Conservation (phyloP, 2,888 invertebrate species). For the Labia minor region DNA sequence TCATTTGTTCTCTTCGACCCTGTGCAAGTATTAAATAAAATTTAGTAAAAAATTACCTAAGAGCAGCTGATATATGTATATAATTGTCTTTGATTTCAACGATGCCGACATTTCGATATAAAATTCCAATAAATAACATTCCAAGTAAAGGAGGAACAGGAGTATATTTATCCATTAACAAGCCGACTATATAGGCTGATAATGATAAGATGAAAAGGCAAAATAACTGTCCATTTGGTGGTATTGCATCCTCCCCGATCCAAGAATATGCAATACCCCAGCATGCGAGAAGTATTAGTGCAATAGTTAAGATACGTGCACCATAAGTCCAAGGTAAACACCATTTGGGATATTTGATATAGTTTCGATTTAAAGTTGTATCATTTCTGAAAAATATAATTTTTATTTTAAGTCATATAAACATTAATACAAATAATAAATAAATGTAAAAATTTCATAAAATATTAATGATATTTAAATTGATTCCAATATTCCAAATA, state of each 20-base stretch:
- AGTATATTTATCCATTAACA: conserved; percentile 17
- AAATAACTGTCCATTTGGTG: conserved; percentile 20
- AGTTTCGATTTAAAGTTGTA: too few relatives aligned
- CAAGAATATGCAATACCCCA: conserved; percentile 22
- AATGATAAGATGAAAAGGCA: conserved; percentile 19
- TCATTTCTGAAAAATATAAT: too few relatives aligned
- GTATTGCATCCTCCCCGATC: conserved; percentile 20
- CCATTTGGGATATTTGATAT: not conserved
- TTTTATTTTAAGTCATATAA: too few relatives aligned
- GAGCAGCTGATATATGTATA: conserved; percentile 38
- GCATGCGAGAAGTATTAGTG: conserved; percentile 16
- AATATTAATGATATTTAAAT: too few relatives aligned
- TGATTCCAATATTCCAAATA: too few relatives aligned
- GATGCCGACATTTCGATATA: conserved; percentile 41
- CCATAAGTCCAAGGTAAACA: not conserved
- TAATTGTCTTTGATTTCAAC: conserved; percentile 39
- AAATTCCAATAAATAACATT: conserved; percentile 50
- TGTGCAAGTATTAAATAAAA: too few relatives aligned
- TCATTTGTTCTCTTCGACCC: too few relatives aligned
- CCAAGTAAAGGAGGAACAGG: conserved; percentile 47
- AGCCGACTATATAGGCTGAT: conserved; percentile 22
- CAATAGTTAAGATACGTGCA: not conserved
- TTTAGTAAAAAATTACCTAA: conserved; percentile 36
- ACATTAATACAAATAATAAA: too few relatives aligned
- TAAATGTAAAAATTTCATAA: too few relatives aligned